These are phyloP conservation scores for Teleiodes luculella DNA, from an alignment of 2,888 invertebrate species.

Conservation along the genomic window DNA sequence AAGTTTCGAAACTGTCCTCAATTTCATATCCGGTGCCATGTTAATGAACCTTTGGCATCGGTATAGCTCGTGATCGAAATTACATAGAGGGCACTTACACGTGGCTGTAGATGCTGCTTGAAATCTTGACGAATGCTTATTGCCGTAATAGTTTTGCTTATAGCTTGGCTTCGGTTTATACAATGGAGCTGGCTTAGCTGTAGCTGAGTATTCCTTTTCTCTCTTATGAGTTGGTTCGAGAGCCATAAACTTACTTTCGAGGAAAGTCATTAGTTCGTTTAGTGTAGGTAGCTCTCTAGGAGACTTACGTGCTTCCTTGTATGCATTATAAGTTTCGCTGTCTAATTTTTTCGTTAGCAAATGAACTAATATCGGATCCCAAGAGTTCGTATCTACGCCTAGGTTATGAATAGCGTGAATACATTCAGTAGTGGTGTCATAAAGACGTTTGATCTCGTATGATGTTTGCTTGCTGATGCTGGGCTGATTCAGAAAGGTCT, in stretches of 20 bases:
- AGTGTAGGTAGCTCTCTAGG: background rate
- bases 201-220: background rate
- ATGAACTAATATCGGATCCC: background rate
- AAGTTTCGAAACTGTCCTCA: background rate
- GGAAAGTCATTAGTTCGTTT: background rate
- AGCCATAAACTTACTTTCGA: background rate
- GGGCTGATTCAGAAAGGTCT: slow-evolving; percentile 13
- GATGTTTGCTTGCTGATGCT: slow-evolving; percentile 10
- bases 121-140: too few relatives aligned
- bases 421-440: slow-evolving; percentile 15
- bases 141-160: background rate
- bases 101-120: too few relatives aligned
- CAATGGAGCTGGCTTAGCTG: too few relatives aligned
- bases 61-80: background rate
- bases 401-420: slow-evolving; percentile 14
- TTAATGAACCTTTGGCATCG: background rate
- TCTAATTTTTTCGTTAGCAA: background rate
- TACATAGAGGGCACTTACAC: background rate
- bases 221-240: background rate
- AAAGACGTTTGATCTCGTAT: slow-evolving; percentile 9
- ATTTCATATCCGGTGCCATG: background rate
- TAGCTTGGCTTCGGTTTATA: too few relatives aligned
- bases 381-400: slow-evolving; percentile 4
- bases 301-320: background rate
- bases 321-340: background rate